Conservation (phyloP, 2,888 invertebrate species). For the Germaria angustata region DNA sequence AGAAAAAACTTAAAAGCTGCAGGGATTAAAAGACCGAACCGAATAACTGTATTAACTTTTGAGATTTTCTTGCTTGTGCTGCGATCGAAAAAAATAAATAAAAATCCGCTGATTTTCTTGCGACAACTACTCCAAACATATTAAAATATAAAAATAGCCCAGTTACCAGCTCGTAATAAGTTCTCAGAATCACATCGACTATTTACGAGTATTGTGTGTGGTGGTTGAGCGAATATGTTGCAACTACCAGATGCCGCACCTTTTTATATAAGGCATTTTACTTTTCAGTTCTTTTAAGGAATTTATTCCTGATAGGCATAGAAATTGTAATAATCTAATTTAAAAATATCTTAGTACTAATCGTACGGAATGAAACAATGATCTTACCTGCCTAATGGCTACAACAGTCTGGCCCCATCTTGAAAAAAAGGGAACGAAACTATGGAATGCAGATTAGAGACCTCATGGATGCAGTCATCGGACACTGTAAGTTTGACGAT, state of each 20-base stretch:
- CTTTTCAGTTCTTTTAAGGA: constrained; percentile 16
- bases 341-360: too few relatives aligned
- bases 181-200: constrained; percentile 36
- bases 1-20: constrained; percentile 72
- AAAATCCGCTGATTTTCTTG: constrained; percentile 26
- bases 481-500: too few relatives aligned
- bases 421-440: too few relatives aligned
- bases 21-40: constrained; percentile 73
- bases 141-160: constrained; percentile 25
- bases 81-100: neutral
- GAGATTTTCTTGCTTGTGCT: constrained; percentile 40
- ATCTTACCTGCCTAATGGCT: too few relatives aligned
- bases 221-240: constrained; percentile 46
- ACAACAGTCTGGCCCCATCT: too few relatives aligned
- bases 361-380: too few relatives aligned
- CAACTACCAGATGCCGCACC: constrained; percentile 60
- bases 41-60: constrained; percentile 73
- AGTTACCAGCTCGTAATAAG: constrained; percentile 32
- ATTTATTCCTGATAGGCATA: neutral
- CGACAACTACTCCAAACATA: constrained; percentile 43
- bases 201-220: neutral
- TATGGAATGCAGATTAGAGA: too few relatives aligned
- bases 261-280: constrained; percentile 28
- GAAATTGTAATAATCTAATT: neutral
- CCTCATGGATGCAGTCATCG: too few relatives aligned